Evolutionary conservation across 2,113 vertebrate genomes (phyloP).

Genomic region (Oreocharis arfaki): DNA sequence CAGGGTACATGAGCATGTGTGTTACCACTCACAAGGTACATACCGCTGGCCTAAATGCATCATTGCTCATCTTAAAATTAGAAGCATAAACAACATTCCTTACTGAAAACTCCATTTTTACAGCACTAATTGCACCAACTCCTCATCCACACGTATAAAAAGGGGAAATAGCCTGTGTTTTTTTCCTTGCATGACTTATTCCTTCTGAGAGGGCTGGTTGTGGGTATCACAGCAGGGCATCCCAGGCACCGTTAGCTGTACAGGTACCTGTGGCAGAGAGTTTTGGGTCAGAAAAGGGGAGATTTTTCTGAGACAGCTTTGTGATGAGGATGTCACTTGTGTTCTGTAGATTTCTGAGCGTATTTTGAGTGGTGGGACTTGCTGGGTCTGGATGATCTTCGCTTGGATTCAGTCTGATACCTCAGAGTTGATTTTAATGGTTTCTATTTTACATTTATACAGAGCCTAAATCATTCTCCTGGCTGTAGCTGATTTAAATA

Average conservation of each 20-base stretch:
- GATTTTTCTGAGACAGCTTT: background rate
- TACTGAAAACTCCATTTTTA: background rate
- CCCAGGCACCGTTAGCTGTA: background rate
- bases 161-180: background rate
- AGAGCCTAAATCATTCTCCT: background rate
- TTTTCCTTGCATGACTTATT: background rate
- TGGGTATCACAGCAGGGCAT: background rate
- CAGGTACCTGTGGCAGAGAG: background rate
- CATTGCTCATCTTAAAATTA: background rate
- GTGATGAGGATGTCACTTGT: background rate
- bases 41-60: slow-evolving; percentile 8
- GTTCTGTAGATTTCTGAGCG: background rate
- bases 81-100: background rate
- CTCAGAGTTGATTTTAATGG: background rate
- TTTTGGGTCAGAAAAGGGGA: background rate
- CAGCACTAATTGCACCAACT: background rate
- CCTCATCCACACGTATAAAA: background rate
- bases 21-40: background rate
- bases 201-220: background rate
- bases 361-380: background rate
- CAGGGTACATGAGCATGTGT: background rate
- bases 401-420: background rate
- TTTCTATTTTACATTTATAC: background rate
- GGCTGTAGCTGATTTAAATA: background rate
- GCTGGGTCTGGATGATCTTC: background rate